Evolutionary conservation across 2,113 vertebrate genomes (phyloP), one percentile per base, ranked within the genome.

Genomic region (Lipophrys pholis): DNA sequence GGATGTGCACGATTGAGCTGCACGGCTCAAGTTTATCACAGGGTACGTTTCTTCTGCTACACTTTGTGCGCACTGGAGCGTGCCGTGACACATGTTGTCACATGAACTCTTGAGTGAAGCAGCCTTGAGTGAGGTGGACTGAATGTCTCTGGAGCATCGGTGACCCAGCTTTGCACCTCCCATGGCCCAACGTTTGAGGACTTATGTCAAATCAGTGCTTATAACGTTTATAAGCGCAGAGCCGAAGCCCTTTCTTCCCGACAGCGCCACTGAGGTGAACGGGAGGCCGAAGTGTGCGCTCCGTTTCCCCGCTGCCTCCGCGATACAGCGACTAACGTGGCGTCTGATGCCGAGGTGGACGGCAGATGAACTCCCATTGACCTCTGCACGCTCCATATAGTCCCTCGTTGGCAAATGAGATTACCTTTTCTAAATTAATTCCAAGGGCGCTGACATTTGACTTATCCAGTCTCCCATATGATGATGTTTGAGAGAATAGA

Each of bases 51-150:
- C 52, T 16, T 58, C 48, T 36, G 7, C 52, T 50, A 43, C 69
- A 58, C 50, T 35, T 9, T n/a, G 46, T 0, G 15, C 5, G 41
- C 40, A 40, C n/a, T 41, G 41, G 51, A 69, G 71, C 43, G 59
- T 59, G 69, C 2, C 12, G 36, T 21, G 73, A 83, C 46, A 65
- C 36, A 48, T 75, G 72, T 72, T 81, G 77, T 71, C 69, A 85
- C 70, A 50, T n/a, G 30, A 55, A 62, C 77, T 69, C 76, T 82
- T 63, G 56, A 71, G 77, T 41, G 21, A 30, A 30, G 21, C 21
- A 30, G 21, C 21, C 21, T 30, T 21, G 14, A 84, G 78, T 59
- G 69, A 50, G 57, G 69, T 60, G n/a, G 58, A 72, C 40, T 35
- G 66, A 41, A 59, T 51, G 68, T 73, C 71, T 76, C 67, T 54